Evolutionary conservation across 2,113 vertebrate genomes (phyloP).

Genomic region (Phylloscopus whistleri): DNA sequence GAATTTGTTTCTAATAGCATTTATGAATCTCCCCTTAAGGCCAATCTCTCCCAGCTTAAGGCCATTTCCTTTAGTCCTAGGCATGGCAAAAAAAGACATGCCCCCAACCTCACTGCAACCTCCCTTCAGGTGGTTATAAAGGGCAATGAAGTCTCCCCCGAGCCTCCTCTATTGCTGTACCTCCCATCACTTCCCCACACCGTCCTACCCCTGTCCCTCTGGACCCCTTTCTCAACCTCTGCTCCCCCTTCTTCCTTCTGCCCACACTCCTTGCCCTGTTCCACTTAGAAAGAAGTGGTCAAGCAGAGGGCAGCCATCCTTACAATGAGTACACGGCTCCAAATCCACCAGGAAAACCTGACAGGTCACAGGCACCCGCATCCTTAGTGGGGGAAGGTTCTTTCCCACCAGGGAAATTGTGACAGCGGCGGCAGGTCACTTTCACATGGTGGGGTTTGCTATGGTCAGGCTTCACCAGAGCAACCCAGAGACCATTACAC

Average conservation of each 20-base stretch:
- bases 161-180: not conserved
- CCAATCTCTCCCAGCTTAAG: not conserved
- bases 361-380: rapidly evolving
- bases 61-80: not conserved
- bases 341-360: not conserved
- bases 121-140: not conserved
- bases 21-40: not conserved
- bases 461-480: not conserved
- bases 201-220: not conserved
- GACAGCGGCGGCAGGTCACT: not conserved
- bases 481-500: not conserved
- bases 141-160: no score
- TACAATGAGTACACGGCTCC: rapidly evolving
- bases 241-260: not conserved
- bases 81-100: not conserved
- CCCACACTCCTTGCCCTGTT: not conserved
- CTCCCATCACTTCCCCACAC: not conserved
- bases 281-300: rapidly evolving
- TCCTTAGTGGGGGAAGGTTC: not conserved
- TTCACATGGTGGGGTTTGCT: not conserved
- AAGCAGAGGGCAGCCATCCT: not conserved
- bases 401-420: not conserved
- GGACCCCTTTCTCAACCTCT: no score
- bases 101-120: not conserved
- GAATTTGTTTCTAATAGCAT: not conserved